Base-by-base conservation (phyloP, 2,888 invertebrate genomes). In the Lasioglossum malachurum region DNA sequence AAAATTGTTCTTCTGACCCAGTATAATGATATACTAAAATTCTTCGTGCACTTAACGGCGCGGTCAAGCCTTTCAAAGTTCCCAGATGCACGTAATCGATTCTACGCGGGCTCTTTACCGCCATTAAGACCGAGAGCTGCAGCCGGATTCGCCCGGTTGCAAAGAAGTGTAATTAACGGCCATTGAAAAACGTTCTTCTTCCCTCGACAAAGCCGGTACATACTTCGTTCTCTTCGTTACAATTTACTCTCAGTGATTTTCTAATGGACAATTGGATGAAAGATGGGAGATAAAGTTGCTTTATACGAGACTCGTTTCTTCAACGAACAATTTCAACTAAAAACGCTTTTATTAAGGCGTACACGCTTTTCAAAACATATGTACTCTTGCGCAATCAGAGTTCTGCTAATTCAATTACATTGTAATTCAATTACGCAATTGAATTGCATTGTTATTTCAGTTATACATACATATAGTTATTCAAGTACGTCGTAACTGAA, bases 61-160 rank as follows among this genome's bases (percentile, higher is more conserved):
- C 27, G 44, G 46, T 46, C 31, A 27, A 72, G 53, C 72, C 71
- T 38, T 71, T 57, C 41, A 41, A 49, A n/a, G 49, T 41, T 46
- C 53, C 53, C 53, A 57, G 41, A 57, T 57, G 53, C 27, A 27
- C 72, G 38, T 78, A 78, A 78, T 78, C 72, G 53, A 78, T 57
- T 78, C 31, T 19, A 41, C 57, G 78, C 49, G 35, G 16, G 71
- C 41, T n/a, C 71, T 57, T 72, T 78, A 72, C 46, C 44, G 31
- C 72, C 23, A 71, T 46, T 38, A 41, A 44, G 46, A 64, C 76
- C 67, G 35, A 35, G 67, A 31, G 46, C 12, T 44, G 76, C 72
- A 46, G 46, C 46, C 31, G 44, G 72, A 72, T 72, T 72, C 46
- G 44, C 72, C 46, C 27, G 46, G 46, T 46, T 23, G 44, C 46